Percentiles rank a stretch among this genome's conserved stretches.
Conservation (phyloP, 2,888 invertebrate genomes). For the Epinotia demarniana region DNA sequence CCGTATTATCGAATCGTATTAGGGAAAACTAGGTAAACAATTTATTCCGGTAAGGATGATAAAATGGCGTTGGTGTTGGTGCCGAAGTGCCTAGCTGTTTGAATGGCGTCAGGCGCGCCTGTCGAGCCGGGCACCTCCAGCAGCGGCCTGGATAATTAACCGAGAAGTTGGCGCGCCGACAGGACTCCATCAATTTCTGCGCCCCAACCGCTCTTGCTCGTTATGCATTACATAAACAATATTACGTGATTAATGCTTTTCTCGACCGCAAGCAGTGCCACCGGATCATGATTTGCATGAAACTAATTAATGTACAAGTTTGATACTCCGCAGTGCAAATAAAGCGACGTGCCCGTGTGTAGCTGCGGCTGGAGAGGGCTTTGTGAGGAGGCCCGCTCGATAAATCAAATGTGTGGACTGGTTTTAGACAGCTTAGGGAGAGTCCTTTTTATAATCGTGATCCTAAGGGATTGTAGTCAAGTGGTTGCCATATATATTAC, state of each 20-base stretch:
- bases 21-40: neutral
- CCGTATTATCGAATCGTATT: neutral
- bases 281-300: conserved; percentile 79
- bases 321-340: conserved; percentile 45
- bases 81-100: neutral
- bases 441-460: conserved; percentile 38
- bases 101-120: conserved; percentile 4
- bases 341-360: conserved; percentile 32
- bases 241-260: conserved; percentile 80
- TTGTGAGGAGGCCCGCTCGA: conserved; percentile 36
- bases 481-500: conserved; percentile 14
- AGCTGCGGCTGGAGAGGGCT: conserved; percentile 28
- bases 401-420: conserved; percentile 44
- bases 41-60: conserved; percentile 2
- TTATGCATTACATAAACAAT: conserved; percentile 77
- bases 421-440: conserved; percentile 37
- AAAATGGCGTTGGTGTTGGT: neutral
- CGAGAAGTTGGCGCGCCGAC: conserved; percentile 73
- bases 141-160: conserved; percentile 70
- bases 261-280: conserved; percentile 68
- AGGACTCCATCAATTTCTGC: conserved; percentile 77
- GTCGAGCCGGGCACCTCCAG: conserved; percentile 22
- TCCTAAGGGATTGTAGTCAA: conserved; percentile 27
- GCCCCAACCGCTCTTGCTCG: conserved; percentile 59
- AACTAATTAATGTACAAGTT: conserved; percentile 79